phyloP scores from a whole-genome alignment of 1,140 invertebrate species.

The Drosophila lini region DNA sequence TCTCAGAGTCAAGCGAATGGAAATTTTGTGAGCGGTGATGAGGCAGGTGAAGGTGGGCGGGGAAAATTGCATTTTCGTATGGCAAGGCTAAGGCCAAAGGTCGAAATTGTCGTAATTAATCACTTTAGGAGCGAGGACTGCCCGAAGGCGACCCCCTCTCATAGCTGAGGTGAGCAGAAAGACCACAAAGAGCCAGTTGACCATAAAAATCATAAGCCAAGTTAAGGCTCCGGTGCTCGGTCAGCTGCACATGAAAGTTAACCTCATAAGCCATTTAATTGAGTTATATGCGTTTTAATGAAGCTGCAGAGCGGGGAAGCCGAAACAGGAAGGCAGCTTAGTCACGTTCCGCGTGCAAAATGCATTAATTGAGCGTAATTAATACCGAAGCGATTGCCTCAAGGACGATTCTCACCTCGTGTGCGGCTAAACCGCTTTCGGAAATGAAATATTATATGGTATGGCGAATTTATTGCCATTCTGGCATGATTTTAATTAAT shows the following conservation, averaged over 20 bases:
- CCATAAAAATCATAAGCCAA: constrained; percentile 49
- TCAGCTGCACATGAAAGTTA: constrained; percentile 25
- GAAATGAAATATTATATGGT: not conserved
- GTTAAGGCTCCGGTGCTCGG: constrained; percentile 7
- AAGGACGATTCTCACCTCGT: constrained; percentile 19
- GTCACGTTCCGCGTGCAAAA: constrained; percentile 47
- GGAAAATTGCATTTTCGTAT: constrained; percentile 25
- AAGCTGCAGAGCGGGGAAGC: constrained; percentile 34
- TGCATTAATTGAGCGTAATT: constrained; percentile 67
- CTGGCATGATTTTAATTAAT: constrained; percentile 40
- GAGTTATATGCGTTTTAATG: constrained; percentile 70
- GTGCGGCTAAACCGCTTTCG: constrained; percentile 4
- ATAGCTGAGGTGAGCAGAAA: not conserved
- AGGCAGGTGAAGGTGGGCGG: not conserved
- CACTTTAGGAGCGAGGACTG: constrained; percentile 32
- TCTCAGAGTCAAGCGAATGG: constrained; percentile 18
- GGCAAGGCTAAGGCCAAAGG: constrained; percentile 7
- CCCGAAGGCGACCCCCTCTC: not conserved
- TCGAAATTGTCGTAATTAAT: constrained; percentile 58
- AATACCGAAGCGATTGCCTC: constrained; percentile 44
- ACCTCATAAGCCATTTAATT: constrained; percentile 63
- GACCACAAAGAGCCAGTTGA: constrained; percentile 1
- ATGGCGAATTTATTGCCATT: constrained; percentile 11
- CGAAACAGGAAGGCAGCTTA: constrained; percentile 18
- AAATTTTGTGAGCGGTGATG: constrained; percentile 5